Base-by-base conservation (phyloP, 2,888 invertebrate species). In the Leptura quadrifasciata region DNA sequence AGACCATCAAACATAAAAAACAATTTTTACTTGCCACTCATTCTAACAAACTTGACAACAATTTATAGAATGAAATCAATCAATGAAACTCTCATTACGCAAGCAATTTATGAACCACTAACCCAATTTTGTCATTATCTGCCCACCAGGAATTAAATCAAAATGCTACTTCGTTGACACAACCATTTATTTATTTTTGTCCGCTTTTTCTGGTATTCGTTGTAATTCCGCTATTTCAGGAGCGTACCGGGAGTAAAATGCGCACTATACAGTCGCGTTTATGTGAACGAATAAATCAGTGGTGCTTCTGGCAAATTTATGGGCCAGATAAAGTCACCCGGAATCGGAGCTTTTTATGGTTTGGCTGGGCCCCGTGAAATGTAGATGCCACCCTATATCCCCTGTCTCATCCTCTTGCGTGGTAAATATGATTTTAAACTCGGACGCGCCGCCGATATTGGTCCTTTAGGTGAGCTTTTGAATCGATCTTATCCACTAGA, bases 301-400 rank as follows among this genome's bases (percentile, higher is more conserved):
- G 88, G 88, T 88, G 89, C 89, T 89, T 89, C 89, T 89, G 89
- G 89, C 89, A 88, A 89, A 89, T 89, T 89, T 89, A 89, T 89
- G 86, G 89, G 86, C 87, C 84, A 89, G 89, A 89, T 89, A 89
- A 89, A 89, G 89, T 89, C 89, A 88, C 86, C 88, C 88, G 86
- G 89, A 88, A 88, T 88, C 88, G 88, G 87, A 86, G 89, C 88
- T 89, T 89, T 89, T 89, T 89, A 89, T 89, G 89, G 87, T 85
- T 85, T 81, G 84, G 85, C 84, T 81, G 85, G 87, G 85, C 87
- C 86, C 87, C 88, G 89, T 89, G 89, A 89, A 89, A 89, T 89
- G 89, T 88, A 89, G 67, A 73, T 67, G 87, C 87, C 87, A 86
- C 87, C 86, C 85, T 77, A 72, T 72, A 35, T 60, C 78, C 71